A percentile compares a stretch with the other conserved stretches of the same genome.
phyloP scores from a whole-genome alignment of 2,797 vertebrate genomes.

The Lagorchestes hirsutus region DNA sequence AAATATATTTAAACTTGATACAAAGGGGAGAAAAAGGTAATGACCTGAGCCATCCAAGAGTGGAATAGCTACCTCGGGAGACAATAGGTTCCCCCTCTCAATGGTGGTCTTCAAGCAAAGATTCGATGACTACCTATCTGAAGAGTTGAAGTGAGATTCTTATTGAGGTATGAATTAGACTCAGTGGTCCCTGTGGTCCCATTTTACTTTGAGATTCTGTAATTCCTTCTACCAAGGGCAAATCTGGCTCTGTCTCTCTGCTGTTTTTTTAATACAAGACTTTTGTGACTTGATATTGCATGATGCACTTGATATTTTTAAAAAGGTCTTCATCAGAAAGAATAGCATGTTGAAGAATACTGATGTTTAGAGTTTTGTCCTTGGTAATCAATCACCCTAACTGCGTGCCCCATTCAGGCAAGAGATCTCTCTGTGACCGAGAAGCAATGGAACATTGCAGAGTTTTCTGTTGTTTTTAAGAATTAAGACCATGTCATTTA shows the following conservation, averaged over 20 bases:
- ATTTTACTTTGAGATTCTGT: neutral
- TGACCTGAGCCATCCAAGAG: neutral
- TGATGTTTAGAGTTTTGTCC: constrained; percentile 4
- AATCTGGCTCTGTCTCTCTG: neutral
- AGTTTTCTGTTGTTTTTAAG: constrained; percentile 58
- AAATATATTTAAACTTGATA: neutral
- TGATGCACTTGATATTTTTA: neutral
- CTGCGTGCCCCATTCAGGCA: constrained; percentile 29
- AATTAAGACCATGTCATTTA: constrained; percentile 41
- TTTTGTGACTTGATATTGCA: neutral
- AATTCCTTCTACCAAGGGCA: neutral
- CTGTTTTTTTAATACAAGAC: neutral
- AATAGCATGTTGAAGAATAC: neutral
- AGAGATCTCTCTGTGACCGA: neutral
- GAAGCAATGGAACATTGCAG: constrained; percentile 35
- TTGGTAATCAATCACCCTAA: constrained; percentile 28
- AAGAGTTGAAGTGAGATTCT: neutral
- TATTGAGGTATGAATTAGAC: neutral
- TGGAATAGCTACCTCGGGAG: neutral
- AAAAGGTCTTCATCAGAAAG: neutral
- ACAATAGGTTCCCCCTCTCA: neutral
- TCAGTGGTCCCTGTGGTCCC: neutral
- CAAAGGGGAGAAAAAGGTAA: neutral
- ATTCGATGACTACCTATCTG: neutral
- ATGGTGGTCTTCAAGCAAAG: neutral